Conservation (phyloP, 2,888 invertebrate species). For the Microplitis manilae region DNA sequence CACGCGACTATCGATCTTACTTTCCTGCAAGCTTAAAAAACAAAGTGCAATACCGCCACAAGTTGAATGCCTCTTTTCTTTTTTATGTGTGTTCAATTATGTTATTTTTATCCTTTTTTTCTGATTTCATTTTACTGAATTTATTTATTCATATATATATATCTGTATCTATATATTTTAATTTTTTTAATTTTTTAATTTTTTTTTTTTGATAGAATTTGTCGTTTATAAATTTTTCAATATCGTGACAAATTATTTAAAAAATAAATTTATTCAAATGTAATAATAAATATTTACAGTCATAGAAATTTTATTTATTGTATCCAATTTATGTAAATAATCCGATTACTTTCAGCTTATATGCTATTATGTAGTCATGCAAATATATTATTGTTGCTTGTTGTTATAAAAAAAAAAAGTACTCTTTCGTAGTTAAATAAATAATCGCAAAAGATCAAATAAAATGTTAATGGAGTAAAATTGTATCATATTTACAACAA, state of each 20-base stretch:
- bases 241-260: background rate
- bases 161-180: background rate
- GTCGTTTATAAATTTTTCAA: background rate
- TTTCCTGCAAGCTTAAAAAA: conserved; percentile 22
- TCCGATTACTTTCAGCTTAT: background rate
- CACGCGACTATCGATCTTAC: conserved; percentile 48
- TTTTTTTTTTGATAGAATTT: background rate
- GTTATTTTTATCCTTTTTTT: background rate
- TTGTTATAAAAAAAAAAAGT: background rate
- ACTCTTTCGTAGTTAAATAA: background rate
- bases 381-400: background rate
- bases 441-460: too few relatives aligned
- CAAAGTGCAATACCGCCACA: conserved; percentile 17
- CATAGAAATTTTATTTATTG: background rate
- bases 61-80: conserved; percentile 21
- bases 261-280: background rate
- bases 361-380: background rate
- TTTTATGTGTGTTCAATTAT: background rate
- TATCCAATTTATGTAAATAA: background rate
- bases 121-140: too few relatives aligned
- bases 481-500: background rate
- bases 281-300: background rate
- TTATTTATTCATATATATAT: too few relatives aligned
- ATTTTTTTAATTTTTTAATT: too few relatives aligned
- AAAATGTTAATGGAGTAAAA: too few relatives aligned